Conservation (phyloP, 2,888 invertebrate species). For the Colletes collaris region DNA sequence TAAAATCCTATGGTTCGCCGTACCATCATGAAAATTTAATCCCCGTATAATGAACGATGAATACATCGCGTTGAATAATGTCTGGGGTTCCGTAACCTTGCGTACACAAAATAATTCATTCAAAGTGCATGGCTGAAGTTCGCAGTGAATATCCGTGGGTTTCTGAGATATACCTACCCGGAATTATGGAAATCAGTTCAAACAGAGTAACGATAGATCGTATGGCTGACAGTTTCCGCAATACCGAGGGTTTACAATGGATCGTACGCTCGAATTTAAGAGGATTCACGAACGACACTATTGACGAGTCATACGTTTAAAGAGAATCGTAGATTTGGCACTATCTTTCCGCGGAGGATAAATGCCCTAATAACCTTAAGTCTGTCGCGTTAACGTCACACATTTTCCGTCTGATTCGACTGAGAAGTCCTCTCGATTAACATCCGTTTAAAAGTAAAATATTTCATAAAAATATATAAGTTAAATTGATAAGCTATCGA, state of each 20-base stretch:
- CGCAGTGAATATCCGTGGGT: background rate
- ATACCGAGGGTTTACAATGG: background rate
- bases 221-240: background rate
- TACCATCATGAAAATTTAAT: background rate
- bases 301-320: background rate
- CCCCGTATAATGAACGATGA: background rate
- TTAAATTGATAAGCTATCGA: too few species aligned
- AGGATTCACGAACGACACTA: background rate
- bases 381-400: too few species aligned
- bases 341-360: too few species aligned
- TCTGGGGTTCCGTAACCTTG: background rate
- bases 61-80: conserved; percentile 7
- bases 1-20: too few species aligned
- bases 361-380: too few species aligned
- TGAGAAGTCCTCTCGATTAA: too few species aligned
- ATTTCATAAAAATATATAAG: too few species aligned
- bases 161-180: background rate
- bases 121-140: background rate
- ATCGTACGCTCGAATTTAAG: background rate
- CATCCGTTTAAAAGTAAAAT: too few species aligned
- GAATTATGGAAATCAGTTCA: conserved; percentile 16
- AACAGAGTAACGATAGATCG: background rate
- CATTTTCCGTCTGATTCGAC: too few species aligned
- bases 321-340: conserved; percentile 6
- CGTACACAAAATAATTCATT: conserved; percentile 20